These are phyloP conservation scores for Xiphias gladius DNA, from an alignment of 2,113 vertebrate genomes.

Conservation along the genomic window DNA sequence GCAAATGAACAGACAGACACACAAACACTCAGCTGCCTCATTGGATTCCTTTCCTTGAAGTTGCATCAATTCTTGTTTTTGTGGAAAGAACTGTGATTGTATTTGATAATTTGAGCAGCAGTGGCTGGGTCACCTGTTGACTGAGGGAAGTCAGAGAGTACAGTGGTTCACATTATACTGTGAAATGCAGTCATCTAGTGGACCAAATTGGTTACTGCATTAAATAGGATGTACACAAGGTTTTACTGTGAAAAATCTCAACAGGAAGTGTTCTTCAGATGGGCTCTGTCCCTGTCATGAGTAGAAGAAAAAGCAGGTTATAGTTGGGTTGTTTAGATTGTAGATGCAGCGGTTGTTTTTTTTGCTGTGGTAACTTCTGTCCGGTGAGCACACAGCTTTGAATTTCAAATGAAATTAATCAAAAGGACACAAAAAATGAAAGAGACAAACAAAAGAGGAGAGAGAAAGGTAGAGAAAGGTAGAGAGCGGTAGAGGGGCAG, in stretches of 20 bases:
- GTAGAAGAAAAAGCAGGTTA: neutral
- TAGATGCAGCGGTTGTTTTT: conserved; percentile 1
- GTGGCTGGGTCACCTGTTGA: too few relatives aligned
- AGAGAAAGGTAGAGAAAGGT: too few relatives aligned
- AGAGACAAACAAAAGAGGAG: conserved; percentile 11
- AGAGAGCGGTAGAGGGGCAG: neutral
- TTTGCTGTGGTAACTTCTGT: conserved; percentile 5
- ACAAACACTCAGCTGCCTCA: neutral
- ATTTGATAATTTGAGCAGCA: too few relatives aligned
- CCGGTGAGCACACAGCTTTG: neutral
- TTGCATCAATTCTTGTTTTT: neutral
- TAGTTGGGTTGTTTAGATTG: neutral
- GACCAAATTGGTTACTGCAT: neutral
- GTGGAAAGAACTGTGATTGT: neutral
- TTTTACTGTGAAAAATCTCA: conserved; percentile 7
- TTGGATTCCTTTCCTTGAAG: neutral
- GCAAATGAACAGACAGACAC: neutral
- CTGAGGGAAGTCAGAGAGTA: neutral
- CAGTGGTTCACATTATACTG: neutral
- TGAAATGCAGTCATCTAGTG: conserved; percentile 14
- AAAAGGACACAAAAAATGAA: conserved; percentile 20
- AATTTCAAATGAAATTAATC: neutral
- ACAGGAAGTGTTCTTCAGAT: neutral
- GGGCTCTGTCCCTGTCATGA: neutral
- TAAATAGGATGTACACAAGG: neutral